Evolutionary conservation across 2,888 invertebrate genomes (phyloP).

Genomic region (Ecdyonurus torrentis): DNA sequence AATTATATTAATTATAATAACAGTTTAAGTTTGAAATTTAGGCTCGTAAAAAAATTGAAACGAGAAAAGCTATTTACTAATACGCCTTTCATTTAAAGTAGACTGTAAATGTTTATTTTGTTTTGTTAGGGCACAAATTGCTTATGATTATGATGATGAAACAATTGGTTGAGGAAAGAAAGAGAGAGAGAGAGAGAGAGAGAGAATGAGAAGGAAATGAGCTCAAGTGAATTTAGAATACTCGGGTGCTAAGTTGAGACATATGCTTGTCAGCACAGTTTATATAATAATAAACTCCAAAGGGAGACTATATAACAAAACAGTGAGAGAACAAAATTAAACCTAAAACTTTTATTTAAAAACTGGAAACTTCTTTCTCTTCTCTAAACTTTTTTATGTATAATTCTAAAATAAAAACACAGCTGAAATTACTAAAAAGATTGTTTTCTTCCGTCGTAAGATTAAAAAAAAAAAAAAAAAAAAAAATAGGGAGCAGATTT

Average conservation of each 20-base stretch:
- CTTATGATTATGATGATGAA: background rate
- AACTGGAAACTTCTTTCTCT: background rate
- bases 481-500: no score
- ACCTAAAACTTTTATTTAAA: background rate
- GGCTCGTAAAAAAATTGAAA: no score
- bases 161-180: background rate
- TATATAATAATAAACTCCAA: no score
- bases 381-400: no score
- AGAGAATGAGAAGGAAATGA: background rate
- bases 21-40: no score
- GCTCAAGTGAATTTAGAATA: background rate
- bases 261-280: background rate
- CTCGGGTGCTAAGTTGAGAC: background rate
- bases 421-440: background rate
- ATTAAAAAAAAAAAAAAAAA: background rate
- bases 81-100: no score
- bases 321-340: background rate
- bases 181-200: background rate
- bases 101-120: no score
- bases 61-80: no score
- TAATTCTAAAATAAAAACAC: background rate
- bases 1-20: no score
- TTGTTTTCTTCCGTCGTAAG: background rate
- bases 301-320: no score
- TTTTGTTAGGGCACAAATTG: no score